Percentiles rank a stretch among this genome's conserved stretches.
phyloP scores from a whole-genome alignment of 2,113 vertebrate genomes.

The Scalopus aquaticus region DNA sequence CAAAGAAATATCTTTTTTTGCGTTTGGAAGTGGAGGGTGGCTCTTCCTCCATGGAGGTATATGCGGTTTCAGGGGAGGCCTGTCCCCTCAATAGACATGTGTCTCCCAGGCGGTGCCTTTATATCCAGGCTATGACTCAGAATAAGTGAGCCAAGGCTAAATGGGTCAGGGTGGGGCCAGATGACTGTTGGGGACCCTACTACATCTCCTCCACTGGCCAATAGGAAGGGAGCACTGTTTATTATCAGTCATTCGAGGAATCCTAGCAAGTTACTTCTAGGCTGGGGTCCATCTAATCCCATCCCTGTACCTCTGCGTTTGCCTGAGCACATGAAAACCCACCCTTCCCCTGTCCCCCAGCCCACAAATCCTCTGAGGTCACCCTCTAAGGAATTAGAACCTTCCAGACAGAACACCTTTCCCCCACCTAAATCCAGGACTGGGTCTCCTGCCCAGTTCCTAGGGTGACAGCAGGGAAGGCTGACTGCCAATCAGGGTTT shows the following conservation, averaged over 20 bases:
- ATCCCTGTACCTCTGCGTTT: neutral
- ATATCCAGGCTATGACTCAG: constrained; percentile 60
- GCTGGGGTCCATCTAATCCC: neutral
- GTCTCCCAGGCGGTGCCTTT: constrained; percentile 45
- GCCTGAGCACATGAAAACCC: neutral
- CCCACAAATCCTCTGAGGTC: neutral
- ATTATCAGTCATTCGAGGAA: neutral
- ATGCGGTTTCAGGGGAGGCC: neutral
- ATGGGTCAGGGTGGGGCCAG: constrained; percentile 33
- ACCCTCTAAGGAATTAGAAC: neutral
- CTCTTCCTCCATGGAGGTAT: neutral
- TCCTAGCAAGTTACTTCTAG: neutral
- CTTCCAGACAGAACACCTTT: neutral
- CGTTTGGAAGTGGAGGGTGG: neutral
- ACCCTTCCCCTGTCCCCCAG: neutral
- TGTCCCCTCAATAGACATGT: neutral
- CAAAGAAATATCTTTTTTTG: neutral
- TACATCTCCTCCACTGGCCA: neutral
- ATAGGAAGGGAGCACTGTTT: neutral
- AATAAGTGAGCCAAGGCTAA: constrained; percentile 50
- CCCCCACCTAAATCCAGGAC: neutral
- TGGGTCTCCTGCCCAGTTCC: neutral
- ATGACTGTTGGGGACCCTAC: neutral
- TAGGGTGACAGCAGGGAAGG: neutral
- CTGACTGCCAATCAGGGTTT: neutral